phyloP scores from a whole-genome alignment of 2,888 invertebrate genomes.

The Podabrus alpinus region DNA sequence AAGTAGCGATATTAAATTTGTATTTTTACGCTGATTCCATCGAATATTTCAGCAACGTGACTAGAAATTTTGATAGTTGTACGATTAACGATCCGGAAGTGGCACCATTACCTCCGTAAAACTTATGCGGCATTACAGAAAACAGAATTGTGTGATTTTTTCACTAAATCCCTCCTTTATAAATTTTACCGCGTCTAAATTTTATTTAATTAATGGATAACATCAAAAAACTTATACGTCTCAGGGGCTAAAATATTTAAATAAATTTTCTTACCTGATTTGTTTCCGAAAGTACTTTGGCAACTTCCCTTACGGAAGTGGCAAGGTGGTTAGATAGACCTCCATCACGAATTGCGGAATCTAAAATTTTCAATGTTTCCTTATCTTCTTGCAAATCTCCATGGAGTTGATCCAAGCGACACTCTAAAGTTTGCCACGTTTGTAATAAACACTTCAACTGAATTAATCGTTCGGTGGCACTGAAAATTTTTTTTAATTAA shows the following conservation, averaged over 20 bases:
- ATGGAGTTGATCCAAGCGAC: slow-evolving; percentile 75
- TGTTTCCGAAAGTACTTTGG: slow-evolving; percentile 62
- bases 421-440: slow-evolving; percentile 78
- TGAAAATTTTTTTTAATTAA: slow-evolving; percentile 48
- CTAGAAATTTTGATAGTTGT: slow-evolving; percentile 58
- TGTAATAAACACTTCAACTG: slow-evolving; percentile 72
- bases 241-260: background rate
- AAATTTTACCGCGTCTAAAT: background rate
- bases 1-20: slow-evolving; percentile 63
- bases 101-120: slow-evolving; percentile 50
- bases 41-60: slow-evolving; percentile 61
- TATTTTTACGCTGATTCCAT: slow-evolving; percentile 68
- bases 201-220: background rate
- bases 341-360: slow-evolving; percentile 55
- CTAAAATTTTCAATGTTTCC: slow-evolving; percentile 61
- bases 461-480: slow-evolving; percentile 73
- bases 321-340: slow-evolving; percentile 58
- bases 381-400: slow-evolving; percentile 75
- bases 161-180: background rate
- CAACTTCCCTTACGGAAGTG: slow-evolving; percentile 62
- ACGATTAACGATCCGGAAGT: slow-evolving; percentile 62
- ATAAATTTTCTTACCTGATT: slow-evolving; percentile 45
- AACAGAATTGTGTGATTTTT: background rate
- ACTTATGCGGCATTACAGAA: slow-evolving; percentile 26
- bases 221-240: background rate